Evolutionary conservation across 2,888 invertebrate genomes (phyloP), one percentile per base, ranked within the genome.

Genomic region (Zhengitettix transpicula): DNA sequence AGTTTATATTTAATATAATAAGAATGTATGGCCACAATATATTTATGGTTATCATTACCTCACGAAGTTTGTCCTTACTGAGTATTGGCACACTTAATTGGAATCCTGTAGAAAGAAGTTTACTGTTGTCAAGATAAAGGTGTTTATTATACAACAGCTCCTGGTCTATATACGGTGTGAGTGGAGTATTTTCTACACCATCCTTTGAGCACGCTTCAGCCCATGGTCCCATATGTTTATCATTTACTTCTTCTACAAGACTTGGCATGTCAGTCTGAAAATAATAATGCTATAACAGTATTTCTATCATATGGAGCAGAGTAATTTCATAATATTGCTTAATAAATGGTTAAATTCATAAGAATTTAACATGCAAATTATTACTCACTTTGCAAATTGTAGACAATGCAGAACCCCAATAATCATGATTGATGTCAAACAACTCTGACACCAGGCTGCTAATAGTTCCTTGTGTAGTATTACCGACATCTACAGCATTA

Each of bases 161-260:
- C 65, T 84, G 81, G 66, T 88, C 87, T 70, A 94, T 85, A 69
- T 87, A 89, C 0, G 95, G 94, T 62, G 90, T 89, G 1, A 95
- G 77, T 1, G 94, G 94, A 17, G 93, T 89, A 75, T 92, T 93
- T 64, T 78, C 75, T 41, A 94, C 82, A 54, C 78, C 77, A 72
- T 89, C 84, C 64, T 76, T 75, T 64, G 83, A 79, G 71, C 94
- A 94, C 41, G 89, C 82, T 69, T 87, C 87, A 0, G 92, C 92
- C 95, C 95, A 95, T 16, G 93, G 92, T 0, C 81, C 83, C 75
- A 94, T 81, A 72, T 95, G 95, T 71, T 93, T 93, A 73, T 95
- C 94, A 72, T 95, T 95, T 0, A 91, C 90, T 68, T 94, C 92
- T 67, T 92, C 91, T 0, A 90, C 87, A 9, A 90, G 85, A 10